Percentiles rank a stretch among this genome's conserved stretches.
Conservation (phyloP, 2,888 invertebrate species). For the Spilosoma lubricipeda region DNA sequence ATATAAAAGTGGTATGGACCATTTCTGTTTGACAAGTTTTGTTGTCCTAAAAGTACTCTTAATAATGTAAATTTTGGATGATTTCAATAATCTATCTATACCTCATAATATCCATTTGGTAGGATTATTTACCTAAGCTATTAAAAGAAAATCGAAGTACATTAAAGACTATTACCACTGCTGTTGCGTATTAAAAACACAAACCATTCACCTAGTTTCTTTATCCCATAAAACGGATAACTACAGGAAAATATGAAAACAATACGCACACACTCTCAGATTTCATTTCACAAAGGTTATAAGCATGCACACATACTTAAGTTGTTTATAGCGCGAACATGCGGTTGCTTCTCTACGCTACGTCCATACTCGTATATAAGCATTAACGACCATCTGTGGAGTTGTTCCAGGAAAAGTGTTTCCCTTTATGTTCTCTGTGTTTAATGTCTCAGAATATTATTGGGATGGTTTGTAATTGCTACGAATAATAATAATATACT, state of each 20-base stretch:
- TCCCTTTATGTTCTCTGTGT: neutral
- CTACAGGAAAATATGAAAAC: neutral
- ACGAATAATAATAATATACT: neutral
- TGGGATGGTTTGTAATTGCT: neutral
- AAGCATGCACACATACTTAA: neutral
- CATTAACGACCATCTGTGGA: constrained; percentile 1
- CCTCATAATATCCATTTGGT: too few relatives aligned
- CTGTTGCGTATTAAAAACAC: neutral
- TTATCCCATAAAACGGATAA: neutral
- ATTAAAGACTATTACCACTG: too few relatives aligned
- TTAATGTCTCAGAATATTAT: neutral
- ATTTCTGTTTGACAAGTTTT: too few relatives aligned
- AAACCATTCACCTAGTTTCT: neutral
- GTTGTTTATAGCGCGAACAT: constrained; percentile 1
- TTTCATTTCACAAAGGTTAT: neutral
- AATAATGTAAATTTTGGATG: too few relatives aligned
- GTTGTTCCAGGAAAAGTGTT: neutral
- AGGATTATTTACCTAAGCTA: too few relatives aligned
- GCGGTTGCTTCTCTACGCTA: constrained; percentile 1
- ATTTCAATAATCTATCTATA: too few relatives aligned
- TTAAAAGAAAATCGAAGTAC: neutral
- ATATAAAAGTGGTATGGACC: too few relatives aligned
- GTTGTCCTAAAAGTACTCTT: too few relatives aligned
- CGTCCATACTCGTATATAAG: neutral
- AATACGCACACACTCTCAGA: neutral